phyloP scores from a whole-genome alignment of 2,888 invertebrate genomes.

The Priapulus caudatus region DNA sequence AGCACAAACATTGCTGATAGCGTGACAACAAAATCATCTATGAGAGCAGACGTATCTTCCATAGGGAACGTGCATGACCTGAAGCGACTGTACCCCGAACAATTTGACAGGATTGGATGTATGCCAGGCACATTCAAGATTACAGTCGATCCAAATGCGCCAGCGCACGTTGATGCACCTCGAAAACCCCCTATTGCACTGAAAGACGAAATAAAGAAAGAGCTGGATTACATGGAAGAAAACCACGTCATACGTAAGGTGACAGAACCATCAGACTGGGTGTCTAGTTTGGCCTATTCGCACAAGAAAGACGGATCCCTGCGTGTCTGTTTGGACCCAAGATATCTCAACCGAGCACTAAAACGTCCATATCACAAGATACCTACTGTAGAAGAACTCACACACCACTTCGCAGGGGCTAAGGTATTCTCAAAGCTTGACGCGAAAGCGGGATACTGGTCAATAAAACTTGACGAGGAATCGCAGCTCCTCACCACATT shows the following conservation, averaged over 20 bases:
- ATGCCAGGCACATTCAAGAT: slow-evolving; percentile 2
- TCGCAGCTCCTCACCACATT: too few species aligned
- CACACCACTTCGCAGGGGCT: slow-evolving; percentile 13
- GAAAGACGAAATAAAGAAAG: background rate
- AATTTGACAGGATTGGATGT: slow-evolving; percentile 4
- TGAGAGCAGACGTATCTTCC: too few species aligned
- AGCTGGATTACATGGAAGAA: slow-evolving; percentile 12
- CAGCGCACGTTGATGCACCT: background rate
- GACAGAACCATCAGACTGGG: slow-evolving; percentile 13
- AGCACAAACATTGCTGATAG: too few species aligned
- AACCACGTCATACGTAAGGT: slow-evolving; percentile 13
- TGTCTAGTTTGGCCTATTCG: slow-evolving; percentile 10
- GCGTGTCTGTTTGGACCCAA: too few species aligned
- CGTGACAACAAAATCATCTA: too few species aligned
- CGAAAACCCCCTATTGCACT: background rate
- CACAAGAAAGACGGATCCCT: slow-evolving; percentile 8
- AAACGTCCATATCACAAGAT: slow-evolving; percentile 15
- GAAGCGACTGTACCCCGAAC: too few species aligned
- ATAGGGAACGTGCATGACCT: too few species aligned
- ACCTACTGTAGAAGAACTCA: slow-evolving; percentile 21
- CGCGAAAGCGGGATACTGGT: slow-evolving; percentile 20
- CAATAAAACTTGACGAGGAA: too few species aligned
- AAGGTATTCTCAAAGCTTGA: slow-evolving; percentile 19
- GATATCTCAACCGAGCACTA: slow-evolving; percentile 15
- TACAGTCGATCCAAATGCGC: background rate